These are phyloP conservation scores for Dermatophagoides farinae DNA, from an alignment of 1,140 invertebrate species.

Conservation along the genomic window DNA sequence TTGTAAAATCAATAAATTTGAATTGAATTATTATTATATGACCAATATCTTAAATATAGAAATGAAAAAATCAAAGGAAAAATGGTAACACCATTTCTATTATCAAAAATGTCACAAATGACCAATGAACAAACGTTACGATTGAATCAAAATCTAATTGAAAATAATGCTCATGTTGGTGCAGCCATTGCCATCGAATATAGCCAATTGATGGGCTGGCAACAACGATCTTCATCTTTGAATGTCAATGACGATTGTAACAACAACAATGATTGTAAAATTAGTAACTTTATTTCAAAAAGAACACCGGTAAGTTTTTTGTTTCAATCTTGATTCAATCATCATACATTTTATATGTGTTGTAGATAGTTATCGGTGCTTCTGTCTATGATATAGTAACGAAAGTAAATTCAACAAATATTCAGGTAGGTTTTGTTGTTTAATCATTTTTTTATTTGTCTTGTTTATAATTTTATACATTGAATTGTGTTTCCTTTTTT, in stretches of 20 bases:
- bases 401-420: constrained; percentile 35
- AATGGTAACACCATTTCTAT: constrained; percentile 74
- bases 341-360: constrained; percentile 17
- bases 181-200: constrained; percentile 55
- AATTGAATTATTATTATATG: too few species aligned
- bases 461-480: neutral
- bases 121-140: constrained; percentile 56
- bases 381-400: constrained; percentile 52
- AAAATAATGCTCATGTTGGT: constrained; percentile 72
- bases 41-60: too few species aligned
- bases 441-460: neutral
- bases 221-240: constrained; percentile 2
- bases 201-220: constrained; percentile 20
- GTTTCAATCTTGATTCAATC: too few species aligned
- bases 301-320: too few species aligned
- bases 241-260: neutral
- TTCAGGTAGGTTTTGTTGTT: constrained; percentile 38
- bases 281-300: too few species aligned
- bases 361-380: constrained; percentile 59
- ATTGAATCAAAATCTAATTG: constrained; percentile 69
- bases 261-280: neutral
- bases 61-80: constrained; percentile 48
- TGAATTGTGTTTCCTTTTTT: neutral
- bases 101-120: constrained; percentile 48
- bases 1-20: neutral